Base-by-base conservation (phyloP, 2,113 vertebrate species). In the Lonchura striata region DNA sequence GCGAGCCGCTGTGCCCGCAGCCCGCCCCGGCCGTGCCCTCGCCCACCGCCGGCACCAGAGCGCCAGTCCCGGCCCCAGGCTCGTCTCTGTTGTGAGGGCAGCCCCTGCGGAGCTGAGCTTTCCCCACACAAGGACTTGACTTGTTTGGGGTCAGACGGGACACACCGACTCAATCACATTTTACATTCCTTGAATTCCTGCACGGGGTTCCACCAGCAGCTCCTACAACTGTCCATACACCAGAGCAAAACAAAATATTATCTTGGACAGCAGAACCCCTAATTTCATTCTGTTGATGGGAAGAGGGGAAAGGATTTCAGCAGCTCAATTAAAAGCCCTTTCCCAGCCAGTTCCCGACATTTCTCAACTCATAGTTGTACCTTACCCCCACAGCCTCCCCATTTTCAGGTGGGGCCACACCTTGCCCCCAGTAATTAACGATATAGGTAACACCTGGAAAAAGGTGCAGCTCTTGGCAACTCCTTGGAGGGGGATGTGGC, bases 101-200 rank as follows among this genome's bases (percentile, higher is more conserved):
- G 6, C 28, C 17, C 0, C 37, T 6, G 30, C 3, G 5, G 61
- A n/a, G 52, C 77, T 39, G 56, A 56, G 60, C 70, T 59, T 42
- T 57, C 18, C 80, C 28, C 39, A 6, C 35, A 9, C 28, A 19
- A n/a, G 14, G 20, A 24, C 39, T 13, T 0, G 15, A 41, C 21
- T 28, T 2, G 1, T 24, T 13, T 1, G 1, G n/a, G 41, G 6
- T 37, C 56, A 30, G 39, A 31, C 0, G 1, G 42, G 23, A 50
- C 24, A 10, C 27, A 4, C n/a, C 0, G 0, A 3, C 11, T n/a
- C 1, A 0, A n/a, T n/a, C n/a, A n/a, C 4, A 20, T 46, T 69
- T 49, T 23, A 42, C 52, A 14, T 31, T 35, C 41, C 50, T 39
- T n/a, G n/a, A n/a, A n/a, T n/a, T n/a, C n/a, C n/a, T n/a, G 7